A percentile compares a stretch with the other conserved stretches of the same genome.
Conservation (phyloP, 2,113 vertebrate species). For the Hipposideros armiger region DNA sequence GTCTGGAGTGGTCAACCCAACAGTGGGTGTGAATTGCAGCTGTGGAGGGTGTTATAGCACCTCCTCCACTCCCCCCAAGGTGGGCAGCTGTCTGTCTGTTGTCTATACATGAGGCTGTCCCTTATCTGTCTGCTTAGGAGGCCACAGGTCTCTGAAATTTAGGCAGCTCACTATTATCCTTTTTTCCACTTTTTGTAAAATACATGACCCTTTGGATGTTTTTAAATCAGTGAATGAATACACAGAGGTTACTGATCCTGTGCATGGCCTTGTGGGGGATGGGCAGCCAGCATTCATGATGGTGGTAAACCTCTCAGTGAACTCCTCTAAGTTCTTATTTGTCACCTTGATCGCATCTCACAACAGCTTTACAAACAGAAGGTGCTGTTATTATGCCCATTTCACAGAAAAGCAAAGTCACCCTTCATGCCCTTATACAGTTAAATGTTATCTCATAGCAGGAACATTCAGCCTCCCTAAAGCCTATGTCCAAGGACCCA, state of each 20-base stretch:
- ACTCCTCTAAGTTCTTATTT: fast-evolving
- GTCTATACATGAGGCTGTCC: too few relatives aligned
- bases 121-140: not conserved
- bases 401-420: not conserved
- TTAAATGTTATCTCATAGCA: not conserved
- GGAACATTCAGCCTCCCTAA: not conserved
- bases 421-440: fast-evolving
- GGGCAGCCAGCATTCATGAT: fast-evolving
- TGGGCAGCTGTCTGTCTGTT: not conserved
- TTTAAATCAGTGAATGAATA: not conserved
- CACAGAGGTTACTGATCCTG: fast-evolving
- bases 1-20: not conserved
- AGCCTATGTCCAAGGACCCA: not conserved
- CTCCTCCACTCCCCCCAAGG: not conserved
- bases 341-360: not conserved
- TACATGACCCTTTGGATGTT: not conserved
- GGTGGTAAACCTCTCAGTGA: not conserved
- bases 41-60: too few relatives aligned
- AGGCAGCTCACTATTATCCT: not conserved
- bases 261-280: fast-evolving
- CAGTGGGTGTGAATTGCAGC: not conserved
- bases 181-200: not conserved
- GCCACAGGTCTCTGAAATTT: not conserved
- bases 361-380: not conserved
- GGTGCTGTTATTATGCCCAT: not conserved